A percentile compares a stretch with the other conserved stretches of the same genome.
These are phyloP conservation scores for Pteropus rufus DNA, from an alignment of 2,797 vertebrate species.

Conservation along the genomic window DNA sequence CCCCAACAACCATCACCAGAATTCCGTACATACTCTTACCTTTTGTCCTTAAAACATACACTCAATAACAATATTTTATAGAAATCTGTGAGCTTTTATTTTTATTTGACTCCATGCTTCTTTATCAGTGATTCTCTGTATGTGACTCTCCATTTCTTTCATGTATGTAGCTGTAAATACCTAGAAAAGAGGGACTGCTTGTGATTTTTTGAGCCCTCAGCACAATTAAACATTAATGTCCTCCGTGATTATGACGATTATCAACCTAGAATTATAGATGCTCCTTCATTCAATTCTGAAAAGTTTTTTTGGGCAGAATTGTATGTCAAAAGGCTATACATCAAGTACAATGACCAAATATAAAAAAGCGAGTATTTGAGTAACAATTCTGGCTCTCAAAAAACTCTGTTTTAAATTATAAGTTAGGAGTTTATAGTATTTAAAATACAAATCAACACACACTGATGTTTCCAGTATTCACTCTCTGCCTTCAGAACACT, in stretches of 20 bases:
- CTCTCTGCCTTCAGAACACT: neutral
- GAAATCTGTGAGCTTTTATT: neutral
- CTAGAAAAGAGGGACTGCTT: neutral
- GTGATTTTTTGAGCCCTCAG: neutral
- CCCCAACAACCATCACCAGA: neutral
- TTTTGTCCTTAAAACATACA: neutral
- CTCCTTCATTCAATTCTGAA: neutral
- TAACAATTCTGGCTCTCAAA: neutral
- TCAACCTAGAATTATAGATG: neutral
- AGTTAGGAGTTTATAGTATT: neutral
- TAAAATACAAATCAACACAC: neutral
- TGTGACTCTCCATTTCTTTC: neutral
- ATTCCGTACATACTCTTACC: neutral
- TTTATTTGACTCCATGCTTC: neutral
- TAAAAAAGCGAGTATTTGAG: neutral
- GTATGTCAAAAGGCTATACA: neutral
- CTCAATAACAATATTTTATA: neutral
- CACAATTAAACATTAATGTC: neutral
- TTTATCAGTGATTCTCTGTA: neutral
- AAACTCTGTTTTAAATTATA: neutral
- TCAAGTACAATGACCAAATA: neutral
- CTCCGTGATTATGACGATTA: neutral
- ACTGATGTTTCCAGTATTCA: neutral
- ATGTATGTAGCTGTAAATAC: neutral
- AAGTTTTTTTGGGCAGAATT: neutral